Base-by-base conservation (phyloP, 1,140 invertebrate species). In the Heliconius hewitsoni region DNA sequence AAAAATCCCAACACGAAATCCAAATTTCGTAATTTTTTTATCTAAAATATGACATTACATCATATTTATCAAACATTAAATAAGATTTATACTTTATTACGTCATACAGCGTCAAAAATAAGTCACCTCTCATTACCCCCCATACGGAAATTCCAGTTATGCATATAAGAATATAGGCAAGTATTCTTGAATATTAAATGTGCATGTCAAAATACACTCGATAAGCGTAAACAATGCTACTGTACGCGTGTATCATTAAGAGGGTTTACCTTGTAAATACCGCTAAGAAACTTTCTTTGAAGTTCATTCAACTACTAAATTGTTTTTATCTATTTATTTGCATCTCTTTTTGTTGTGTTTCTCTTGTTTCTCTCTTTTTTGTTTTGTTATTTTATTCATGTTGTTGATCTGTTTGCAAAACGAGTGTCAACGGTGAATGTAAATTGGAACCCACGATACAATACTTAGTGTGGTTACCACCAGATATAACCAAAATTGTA, bases 251-350 rank as follows among this genome's bases (percentile, higher is more conserved):
- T 71, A 52, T 77, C 50, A 73, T 73, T 73, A 78, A 78, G 77
- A 78, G 77, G 77, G 55, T 78, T 78, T 71, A 57, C 39, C 55
- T 72, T 78, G 77, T 73, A 73, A 23, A 73, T 60, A 72, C 30
- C 70, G 70, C 70, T 71, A 71, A 71, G 27, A n/a, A 78, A 73
- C 83, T 77, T 79, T 78, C 81, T 81, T 79, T 60, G 74, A 76
- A 71, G 55, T 60, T 27, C 55, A 60, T 60, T 60, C 55, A 60
- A 4, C 0, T 9, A 60, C 55, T 60, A 60, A 60, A 60, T 23
- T 3, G 8, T 23, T 60, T 9, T 23, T 27, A 11, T 3, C n/a
- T 9, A 60, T 60, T 60, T 9, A 1, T 60, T 60, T 37, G 6
- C 34, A 6, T n/a, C 3, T 9, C 8, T n/a, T 9, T 23, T 37